Base-by-base conservation (phyloP, 2,797 vertebrate species). In the Pangasius larnaudii region DNA sequence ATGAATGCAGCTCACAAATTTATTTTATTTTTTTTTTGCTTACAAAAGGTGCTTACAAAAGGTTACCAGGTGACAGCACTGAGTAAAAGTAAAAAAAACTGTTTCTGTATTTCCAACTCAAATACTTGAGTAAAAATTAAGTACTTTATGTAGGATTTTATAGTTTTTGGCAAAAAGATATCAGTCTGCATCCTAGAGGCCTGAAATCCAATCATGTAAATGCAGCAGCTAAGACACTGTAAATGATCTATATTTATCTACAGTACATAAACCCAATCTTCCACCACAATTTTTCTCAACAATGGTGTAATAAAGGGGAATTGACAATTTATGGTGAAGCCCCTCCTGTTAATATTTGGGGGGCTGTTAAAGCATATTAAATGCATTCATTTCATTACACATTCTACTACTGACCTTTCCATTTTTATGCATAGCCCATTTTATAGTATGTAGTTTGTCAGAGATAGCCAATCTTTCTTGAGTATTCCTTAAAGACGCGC, bases 1-100 rank as follows among this genome's bases (percentile, higher is more conserved):
- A 80, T 85, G 72, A 90, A 87, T 83, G 27, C 84, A 87, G 33
- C 77, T 74, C 58, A 81, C 86, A 75, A n/a, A 39, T 39, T 39
- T 5, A 3, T 42, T 3, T 42, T 42, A 46, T 8, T 7, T 46
- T 87, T 86, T 85, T 90, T 67, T 36, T 86, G 46, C 30, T 82
- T 72, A 78, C 63, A 65, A 63, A 30, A 56, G 42, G 27, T 86
- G 51, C 85, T 77, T 86, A 74, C 56, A 74, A 86, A 49, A 87
- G 80, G 69, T 71, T 79, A 85, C 59, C 46, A 2, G 10, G 22
- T 81, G 22, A 42, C 42, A 65, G 46, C 83, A 89, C 58, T 39
- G 16, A 88, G 39, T 67, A 51, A 58, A 90, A 61, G 5, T 27
- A 24, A 59, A n/a, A n/a, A 80, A 61, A 24, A 36, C 9, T 2